phyloP scores from a whole-genome alignment of 2,113 vertebrate species.

The Monarcha castaneiventris region DNA sequence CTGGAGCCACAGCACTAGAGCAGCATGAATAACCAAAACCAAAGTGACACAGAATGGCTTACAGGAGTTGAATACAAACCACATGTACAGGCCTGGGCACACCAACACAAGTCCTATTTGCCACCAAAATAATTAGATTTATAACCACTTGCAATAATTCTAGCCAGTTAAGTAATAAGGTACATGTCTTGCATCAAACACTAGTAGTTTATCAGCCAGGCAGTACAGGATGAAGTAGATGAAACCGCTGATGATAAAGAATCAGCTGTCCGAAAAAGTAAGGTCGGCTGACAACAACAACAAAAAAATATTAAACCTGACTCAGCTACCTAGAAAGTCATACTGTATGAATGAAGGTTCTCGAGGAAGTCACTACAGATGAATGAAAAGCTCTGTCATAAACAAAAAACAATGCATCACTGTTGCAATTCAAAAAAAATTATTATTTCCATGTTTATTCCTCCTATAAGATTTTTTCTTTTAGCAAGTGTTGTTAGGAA shows the following conservation, averaged over 20 bases:
- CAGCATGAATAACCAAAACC: neutral
- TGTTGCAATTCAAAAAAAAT: neutral
- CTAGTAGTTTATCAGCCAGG: neutral
- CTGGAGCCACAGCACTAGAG: neutral
- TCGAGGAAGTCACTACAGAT: accelerated
- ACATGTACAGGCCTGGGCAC: neutral
- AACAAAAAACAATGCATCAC: neutral
- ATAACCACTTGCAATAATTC: neutral
- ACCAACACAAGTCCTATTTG: neutral
- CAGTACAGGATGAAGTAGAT: neutral
- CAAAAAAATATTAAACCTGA: neutral
- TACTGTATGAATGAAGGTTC: neutral
- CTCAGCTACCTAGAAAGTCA: neutral
- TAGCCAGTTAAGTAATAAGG: neutral
- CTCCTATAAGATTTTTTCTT: neutral
- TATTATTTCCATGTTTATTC: neutral
- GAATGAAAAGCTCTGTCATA: neutral
- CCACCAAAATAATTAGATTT: neutral
- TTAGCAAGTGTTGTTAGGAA: neutral
- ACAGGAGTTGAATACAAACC: neutral
- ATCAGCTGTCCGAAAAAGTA: neutral
- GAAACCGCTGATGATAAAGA: neutral
- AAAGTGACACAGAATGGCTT: neutral
- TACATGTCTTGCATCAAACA: neutral
- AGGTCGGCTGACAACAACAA: neutral